Percentiles rank a stretch among this genome's conserved stretches.
These are phyloP conservation scores for Lycopodina hypogea DNA, from an alignment of 37 sponge, comb jelly and placozoan species.

Conservation along the genomic window DNA sequence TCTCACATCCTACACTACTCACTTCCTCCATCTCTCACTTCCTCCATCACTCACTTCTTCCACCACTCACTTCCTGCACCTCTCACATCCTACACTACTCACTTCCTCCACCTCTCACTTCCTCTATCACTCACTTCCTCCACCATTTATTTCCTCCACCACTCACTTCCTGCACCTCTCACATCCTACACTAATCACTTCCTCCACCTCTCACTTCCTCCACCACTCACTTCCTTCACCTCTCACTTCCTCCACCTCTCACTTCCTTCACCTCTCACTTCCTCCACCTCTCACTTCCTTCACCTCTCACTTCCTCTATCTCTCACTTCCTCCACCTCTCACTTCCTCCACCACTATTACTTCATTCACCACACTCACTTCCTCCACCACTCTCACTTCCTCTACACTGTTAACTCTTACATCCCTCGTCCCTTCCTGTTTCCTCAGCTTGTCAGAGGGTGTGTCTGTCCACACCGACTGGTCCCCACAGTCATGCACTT, in stretches of 20 bases:
- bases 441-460: constrained; percentile 58
- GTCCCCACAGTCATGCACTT: constrained; percentile 51
- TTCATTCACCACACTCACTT: not conserved
- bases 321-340: too few relatives aligned
- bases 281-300: not conserved
- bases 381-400: too few relatives aligned
- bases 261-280: not conserved
- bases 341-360: not conserved
- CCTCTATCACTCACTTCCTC: not conserved
- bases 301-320: too few relatives aligned
- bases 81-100: too few relatives aligned
- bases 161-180: too few relatives aligned
- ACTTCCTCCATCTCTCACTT: not conserved
- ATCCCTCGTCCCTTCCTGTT: not conserved
- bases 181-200: not conserved
- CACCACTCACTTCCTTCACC: too few relatives aligned
- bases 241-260: too few relatives aligned
- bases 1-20: too few relatives aligned
- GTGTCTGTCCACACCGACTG: constrained; percentile 84
- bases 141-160: too few relatives aligned
- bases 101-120: not conserved
- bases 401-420: not conserved
- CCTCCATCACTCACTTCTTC: not conserved
- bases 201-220: not conserved
- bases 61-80: too few relatives aligned